Conservation (phyloP, 2,888 invertebrate genomes). For the Phalera bucephala region DNA sequence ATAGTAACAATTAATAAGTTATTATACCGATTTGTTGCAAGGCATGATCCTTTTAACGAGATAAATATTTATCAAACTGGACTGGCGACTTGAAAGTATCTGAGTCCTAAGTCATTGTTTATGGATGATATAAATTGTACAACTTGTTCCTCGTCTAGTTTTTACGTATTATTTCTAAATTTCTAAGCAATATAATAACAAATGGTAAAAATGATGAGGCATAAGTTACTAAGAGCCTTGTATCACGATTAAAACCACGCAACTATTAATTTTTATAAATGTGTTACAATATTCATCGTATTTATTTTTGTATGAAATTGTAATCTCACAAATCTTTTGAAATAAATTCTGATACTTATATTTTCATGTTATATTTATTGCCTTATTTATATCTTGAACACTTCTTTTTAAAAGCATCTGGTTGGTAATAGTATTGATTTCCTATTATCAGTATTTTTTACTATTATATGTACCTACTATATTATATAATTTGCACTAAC, state of each 20-base stretch:
- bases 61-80: too few relatives aligned
- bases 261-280: slow-evolving; percentile 32
- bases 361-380: slow-evolving; percentile 18
- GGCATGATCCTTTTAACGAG: background rate
- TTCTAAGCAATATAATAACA: too few relatives aligned
- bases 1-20: too few relatives aligned
- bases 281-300: slow-evolving; percentile 43
- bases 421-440: background rate
- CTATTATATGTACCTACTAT: too few relatives aligned
- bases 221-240: too few relatives aligned
- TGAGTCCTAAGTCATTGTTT: slow-evolving; percentile 16
- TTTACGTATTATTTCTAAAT: too few relatives aligned
- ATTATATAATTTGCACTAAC: background rate
- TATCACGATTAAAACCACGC: slow-evolving; percentile 27
- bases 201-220: too few relatives aligned
- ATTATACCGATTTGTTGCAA: slow-evolving; percentile 4
- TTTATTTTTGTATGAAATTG: slow-evolving; percentile 70
- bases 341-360: slow-evolving; percentile 47
- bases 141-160: slow-evolving; percentile 38
- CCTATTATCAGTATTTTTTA: background rate
- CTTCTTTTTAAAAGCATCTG: background rate
- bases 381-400: background rate
- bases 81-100: too few relatives aligned
- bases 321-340: slow-evolving; percentile 53
- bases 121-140: slow-evolving; percentile 25